These are phyloP conservation scores for Caenorhabditis brenneri DNA, from an alignment of 1,140 invertebrate genomes.

Conservation along the genomic window DNA sequence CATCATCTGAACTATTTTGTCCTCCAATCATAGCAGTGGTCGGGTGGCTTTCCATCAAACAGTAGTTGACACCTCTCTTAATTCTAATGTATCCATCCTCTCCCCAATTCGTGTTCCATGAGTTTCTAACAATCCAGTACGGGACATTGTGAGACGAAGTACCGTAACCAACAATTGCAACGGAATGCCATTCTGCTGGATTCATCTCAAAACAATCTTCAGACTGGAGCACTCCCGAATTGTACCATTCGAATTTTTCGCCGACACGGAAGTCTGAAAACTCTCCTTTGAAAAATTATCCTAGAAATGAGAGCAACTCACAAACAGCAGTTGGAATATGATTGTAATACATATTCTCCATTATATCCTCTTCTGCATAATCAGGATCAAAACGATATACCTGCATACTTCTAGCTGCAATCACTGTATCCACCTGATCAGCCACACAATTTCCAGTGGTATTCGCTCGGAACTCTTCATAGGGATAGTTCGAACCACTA, in stretches of 20 bases:
- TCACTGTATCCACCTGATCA: conserved; percentile 79
- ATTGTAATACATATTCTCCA: not conserved
- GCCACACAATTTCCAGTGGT: conserved; percentile 83
- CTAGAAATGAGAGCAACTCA: not conserved
- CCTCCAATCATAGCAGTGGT: conserved; percentile 1
- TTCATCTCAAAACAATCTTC: conserved; percentile 81
- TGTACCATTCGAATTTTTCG: conserved; percentile 89
- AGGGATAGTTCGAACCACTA: conserved; percentile 77
- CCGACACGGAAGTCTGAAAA: conserved; percentile 16
- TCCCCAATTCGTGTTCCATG: conserved; percentile 90
- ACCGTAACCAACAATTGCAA: conserved; percentile 89
- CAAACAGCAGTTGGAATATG: not conserved
- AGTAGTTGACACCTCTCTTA: conserved; percentile 70
- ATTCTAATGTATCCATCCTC: conserved; percentile 77
- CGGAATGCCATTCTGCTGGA: conserved; percentile 82
- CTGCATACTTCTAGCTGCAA: conserved; percentile 79
- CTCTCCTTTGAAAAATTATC: not conserved
- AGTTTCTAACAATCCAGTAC: conserved; percentile 93
- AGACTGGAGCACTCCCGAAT: conserved; percentile 92
- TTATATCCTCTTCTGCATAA: not conserved
- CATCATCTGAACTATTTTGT: no score
- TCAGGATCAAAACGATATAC: conserved; percentile 73
- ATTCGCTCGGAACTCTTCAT: conserved; percentile 86
- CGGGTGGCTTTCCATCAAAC: conserved; percentile 69
- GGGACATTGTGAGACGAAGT: conserved; percentile 78